Conservation (phyloP, 2,888 invertebrate species). For the Melanchra persicariae region DNA sequence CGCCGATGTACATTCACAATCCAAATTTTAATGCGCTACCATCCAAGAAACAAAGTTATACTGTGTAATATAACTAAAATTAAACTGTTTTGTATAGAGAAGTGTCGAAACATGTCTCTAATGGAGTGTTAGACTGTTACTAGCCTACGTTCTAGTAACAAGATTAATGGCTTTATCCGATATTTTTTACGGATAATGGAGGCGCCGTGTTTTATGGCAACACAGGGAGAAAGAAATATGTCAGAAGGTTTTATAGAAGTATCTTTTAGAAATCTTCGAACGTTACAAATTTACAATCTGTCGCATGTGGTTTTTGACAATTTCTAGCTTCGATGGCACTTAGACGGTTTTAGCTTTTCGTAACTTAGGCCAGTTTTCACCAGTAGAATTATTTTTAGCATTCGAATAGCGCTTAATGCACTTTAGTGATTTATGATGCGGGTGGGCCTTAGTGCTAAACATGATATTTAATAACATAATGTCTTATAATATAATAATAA, state of each 20-base stretch:
- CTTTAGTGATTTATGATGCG: no score
- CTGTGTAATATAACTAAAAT: not conserved
- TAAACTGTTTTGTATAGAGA: slow-evolving; percentile 14
- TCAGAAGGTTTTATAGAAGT: not conserved
- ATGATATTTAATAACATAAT: no score
- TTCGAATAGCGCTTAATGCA: no score
- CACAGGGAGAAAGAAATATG: not conserved
- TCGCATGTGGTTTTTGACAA: not conserved
- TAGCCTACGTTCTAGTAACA: slow-evolving; percentile 32
- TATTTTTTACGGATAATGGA: slow-evolving; percentile 45
- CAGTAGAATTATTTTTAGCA: no score
- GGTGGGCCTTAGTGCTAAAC: no score
- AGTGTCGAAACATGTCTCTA: slow-evolving; percentile 13
- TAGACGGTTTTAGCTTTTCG: no score
- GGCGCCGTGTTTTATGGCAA: slow-evolving; percentile 29
- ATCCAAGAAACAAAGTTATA: no score
- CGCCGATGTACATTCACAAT: no score
- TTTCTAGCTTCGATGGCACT: not conserved
- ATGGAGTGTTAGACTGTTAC: slow-evolving; percentile 38
- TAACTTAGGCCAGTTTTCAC: no score
- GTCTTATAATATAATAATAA: no score
- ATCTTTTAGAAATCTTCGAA: not conserved
- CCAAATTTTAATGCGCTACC: no score
- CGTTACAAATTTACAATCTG: not conserved
- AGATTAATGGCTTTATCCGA: slow-evolving; percentile 59